Percentiles rank a stretch among this genome's conserved stretches.
phyloP scores from a whole-genome alignment of 1,140 invertebrate genomes.

The Solen grandis region DNA sequence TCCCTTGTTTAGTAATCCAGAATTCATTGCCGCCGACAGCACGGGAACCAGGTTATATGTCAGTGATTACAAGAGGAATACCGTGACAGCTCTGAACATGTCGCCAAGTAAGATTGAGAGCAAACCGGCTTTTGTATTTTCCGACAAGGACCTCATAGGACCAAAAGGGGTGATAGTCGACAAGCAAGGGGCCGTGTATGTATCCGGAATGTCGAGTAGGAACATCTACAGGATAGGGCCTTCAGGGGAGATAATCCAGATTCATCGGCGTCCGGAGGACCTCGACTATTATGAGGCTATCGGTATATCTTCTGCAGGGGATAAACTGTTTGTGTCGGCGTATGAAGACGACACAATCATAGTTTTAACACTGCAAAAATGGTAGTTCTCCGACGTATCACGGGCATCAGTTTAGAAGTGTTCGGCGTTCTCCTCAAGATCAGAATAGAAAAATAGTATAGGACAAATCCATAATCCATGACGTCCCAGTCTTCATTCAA shows the following conservation, averaged over 20 bases:
- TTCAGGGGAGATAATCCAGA: slow-evolving; percentile 25
- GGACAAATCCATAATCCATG: no score
- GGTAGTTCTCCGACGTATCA: no score
- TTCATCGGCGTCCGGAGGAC: slow-evolving; percentile 32
- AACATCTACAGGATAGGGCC: slow-evolving; percentile 40
- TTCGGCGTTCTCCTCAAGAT: no score
- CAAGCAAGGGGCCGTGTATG: slow-evolving; percentile 15
- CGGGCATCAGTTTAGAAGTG: no score
- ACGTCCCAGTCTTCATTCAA: no score
- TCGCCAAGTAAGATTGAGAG: slow-evolving; percentile 34
- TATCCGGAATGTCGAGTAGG: slow-evolving; percentile 44
- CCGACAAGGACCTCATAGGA: slow-evolving; percentile 18
- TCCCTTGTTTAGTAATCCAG: slow-evolving; percentile 33
- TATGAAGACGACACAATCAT: slow-evolving; percentile 42
- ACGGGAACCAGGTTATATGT: slow-evolving; percentile 18
- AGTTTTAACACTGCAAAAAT: slow-evolving; percentile 11
- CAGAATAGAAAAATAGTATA: no score
- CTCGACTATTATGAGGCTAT: slow-evolving; percentile 44
- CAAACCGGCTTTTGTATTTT: slow-evolving; percentile 42
- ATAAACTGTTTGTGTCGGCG: slow-evolving; percentile 35
- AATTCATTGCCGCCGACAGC: slow-evolving; percentile 42
- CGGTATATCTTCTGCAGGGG: slow-evolving; percentile 11
- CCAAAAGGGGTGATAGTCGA: slow-evolving; percentile 39
- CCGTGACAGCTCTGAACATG: slow-evolving; percentile 8
- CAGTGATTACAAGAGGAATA: slow-evolving; percentile 33